Evolutionary conservation across 1,140 invertebrate species (phyloP), one percentile per base, ranked within the genome.

Genomic region (Drosophila baimaii): DNA sequence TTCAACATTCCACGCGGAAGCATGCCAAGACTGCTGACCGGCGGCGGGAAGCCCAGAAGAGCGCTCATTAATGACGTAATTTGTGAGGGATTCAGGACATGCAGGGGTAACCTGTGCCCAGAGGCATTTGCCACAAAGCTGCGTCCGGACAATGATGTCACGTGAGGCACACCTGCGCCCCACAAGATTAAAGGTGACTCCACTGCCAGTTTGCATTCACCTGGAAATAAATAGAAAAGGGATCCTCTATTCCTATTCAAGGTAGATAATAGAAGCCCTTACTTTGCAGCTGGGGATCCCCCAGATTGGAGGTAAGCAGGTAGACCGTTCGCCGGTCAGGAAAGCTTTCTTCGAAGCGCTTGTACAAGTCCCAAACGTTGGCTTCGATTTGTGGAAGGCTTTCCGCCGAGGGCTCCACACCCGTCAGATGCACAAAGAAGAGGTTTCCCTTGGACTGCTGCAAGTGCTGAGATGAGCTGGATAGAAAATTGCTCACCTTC

Each of bases 291-390:
- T 98, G 95, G 35, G 97, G 98, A 97, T 98, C 98, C 73, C 98
- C 98, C 95, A 99, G 98, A 93, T 99, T 98, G 17, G 98, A 95
- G 15, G 98, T 98, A 89, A 99, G 97, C 27, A 99, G 90, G 93
- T 95, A 99, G 23, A 96, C 95, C 10, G 98, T 99, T 84, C 94
- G 93, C 25, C 94, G 93, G 93, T 98, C 96, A 81, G 94, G 90
- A 93, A 95, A 99, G 82, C 94, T 95, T 3, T 94, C 85, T 74
- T 96, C 95, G 47, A 98, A 94, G 6, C 95, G 62, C 70, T 94
- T 74, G 54, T 96, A 95, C 35, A 96, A 94, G 85, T 94, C 92
- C 78, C 94, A 81, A 47, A 99, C 95, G 65, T 96, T 95, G 51
- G 93, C 79, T 93, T 99, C 97, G 25, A 98, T 96, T 80, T 94